A percentile compares a stretch with the other conserved stretches of the same genome.
Conservation (phyloP, 2,888 invertebrate genomes). For the Eupithecia vulgata region DNA sequence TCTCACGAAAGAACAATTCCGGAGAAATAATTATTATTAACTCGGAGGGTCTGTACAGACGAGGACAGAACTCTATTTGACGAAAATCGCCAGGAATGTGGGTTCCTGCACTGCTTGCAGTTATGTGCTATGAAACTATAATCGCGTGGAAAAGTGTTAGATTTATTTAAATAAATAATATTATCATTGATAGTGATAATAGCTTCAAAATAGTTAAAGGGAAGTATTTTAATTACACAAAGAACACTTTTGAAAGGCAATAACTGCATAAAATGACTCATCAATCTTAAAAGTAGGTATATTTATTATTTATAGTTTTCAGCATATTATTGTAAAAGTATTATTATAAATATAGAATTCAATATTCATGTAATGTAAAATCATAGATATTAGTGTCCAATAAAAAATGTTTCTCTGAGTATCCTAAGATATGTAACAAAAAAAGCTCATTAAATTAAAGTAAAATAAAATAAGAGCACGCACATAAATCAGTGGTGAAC, state of each 20-base stretch:
- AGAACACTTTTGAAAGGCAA: not conserved
- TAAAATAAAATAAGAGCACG: too few species aligned
- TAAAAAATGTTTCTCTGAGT: too few species aligned
- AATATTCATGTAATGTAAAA: too few species aligned
- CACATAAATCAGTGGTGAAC: too few species aligned
- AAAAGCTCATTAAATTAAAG: too few species aligned
- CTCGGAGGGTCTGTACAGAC: constrained; percentile 42
- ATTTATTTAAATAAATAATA: not conserved
- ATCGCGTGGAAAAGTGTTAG: constrained; percentile 43
- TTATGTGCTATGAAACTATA: constrained; percentile 48
- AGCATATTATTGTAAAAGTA: too few species aligned
- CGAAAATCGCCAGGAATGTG: constrained; percentile 64
- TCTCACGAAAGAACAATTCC: constrained; percentile 26
- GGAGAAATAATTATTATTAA: constrained; percentile 48
- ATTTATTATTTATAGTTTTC: too few species aligned
- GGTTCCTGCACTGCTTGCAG: constrained; percentile 67
- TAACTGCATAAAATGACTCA: not conserved
- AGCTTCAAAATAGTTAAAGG: not conserved
- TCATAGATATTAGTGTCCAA: too few species aligned
- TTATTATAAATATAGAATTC: too few species aligned
- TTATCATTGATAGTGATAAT: not conserved
- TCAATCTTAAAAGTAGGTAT: too few species aligned
- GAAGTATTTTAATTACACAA: not conserved
- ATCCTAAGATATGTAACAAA: too few species aligned
- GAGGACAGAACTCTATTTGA: constrained; percentile 65